Evolutionary conservation across 2,113 vertebrate species (phyloP), one percentile per base, ranked within the genome.

Genomic region (Protobothrops mucrosquamatus): DNA sequence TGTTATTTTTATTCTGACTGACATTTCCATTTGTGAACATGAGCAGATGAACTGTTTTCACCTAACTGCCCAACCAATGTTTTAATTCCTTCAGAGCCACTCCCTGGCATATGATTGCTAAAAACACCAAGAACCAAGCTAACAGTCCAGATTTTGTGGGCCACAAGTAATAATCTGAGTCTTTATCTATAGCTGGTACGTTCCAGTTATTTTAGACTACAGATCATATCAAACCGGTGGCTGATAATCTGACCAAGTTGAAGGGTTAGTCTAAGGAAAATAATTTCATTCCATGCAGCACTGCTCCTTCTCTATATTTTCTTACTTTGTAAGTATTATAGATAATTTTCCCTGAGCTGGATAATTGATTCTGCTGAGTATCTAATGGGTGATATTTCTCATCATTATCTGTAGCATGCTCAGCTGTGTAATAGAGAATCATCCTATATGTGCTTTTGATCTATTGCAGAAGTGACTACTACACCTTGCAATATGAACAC

Each of bases 401-500:
- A 43, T 81, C 24, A 88, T 4, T 48, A 29, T n/a, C 6, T 89
- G 20, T 34, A 61, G 9, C 2, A 29, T n/a, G 18, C 43, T 89
- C 69, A 59, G 11, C 18, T 85, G 4, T 57, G 23, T 96, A 91
- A 95, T 0, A 88, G 0, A 57, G 85, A 54, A 57, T 43, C 0
- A 2, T 22, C 0, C 0, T 34, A 12, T 87, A 48, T 52, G 22
- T 87, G 43, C 61, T 87, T 93, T 91, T 43, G 88, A 2, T 93
- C 85, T 93, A 56, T 96, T 88, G 85, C 96, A 99, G 99, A 99
- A 96, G 98, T 99, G 95, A 99, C 99, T 24, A 98, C 99, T 93
- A 99, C 98, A 0, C 99, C 99, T 0, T 99, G 99, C 98, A 99
- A 98, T 90, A 92, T 98, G 98, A 99, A 98, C 97, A 98, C 98